Base-by-base conservation (phyloP, 2,797 vertebrate genomes). In the Chaenodraco wilsoni region DNA sequence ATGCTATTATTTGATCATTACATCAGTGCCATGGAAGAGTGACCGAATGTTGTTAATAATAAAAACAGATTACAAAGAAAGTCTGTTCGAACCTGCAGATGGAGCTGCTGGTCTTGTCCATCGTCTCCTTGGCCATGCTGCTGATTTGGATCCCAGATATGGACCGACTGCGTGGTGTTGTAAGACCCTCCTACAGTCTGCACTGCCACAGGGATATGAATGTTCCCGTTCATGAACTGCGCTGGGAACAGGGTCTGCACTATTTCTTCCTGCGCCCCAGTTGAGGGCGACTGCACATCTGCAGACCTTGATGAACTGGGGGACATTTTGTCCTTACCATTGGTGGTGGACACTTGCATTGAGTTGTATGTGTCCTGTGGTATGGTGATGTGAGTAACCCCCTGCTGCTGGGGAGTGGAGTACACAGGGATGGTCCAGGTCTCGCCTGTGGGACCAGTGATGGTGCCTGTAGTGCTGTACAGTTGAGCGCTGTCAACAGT, bases 371-470 rank as follows among this genome's bases (percentile, higher is more conserved):
- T 96, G 92, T 99, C 98, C 93, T 99, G 98, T 71, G 98, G 97
- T 93, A 99, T 98, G 84, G 98, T 95, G 12, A 99, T 99, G 91
- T 99, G 98, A 58, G 98, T 97, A 58, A 99, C 97, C 62, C 97
- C 98, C 83, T 99, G 98, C 88, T 98, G 98, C 87, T 98, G 97
- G 58, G 97, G 96, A 83, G 96, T 95, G 0, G 98, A 99, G 89
- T 99, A 99, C 87, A 99, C 98, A 0, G 98, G 98, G 94, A 99
- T 99, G 93, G 98, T 99, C 98, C 98, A 99, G 50, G 98, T 99
- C 92, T 99, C 98, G 74, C 98, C 98, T 37, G 97, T 96, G 70
- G 98, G 97, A 88, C 97, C 97, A 63, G 98, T 99, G 93, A 99
- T 99, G 82, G 98, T 99, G 91, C 98, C 98, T 45, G 98, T 97